phyloP scores from a whole-genome alignment of 2,113 vertebrate genomes.

The Brienomyrus brachyistius region DNA sequence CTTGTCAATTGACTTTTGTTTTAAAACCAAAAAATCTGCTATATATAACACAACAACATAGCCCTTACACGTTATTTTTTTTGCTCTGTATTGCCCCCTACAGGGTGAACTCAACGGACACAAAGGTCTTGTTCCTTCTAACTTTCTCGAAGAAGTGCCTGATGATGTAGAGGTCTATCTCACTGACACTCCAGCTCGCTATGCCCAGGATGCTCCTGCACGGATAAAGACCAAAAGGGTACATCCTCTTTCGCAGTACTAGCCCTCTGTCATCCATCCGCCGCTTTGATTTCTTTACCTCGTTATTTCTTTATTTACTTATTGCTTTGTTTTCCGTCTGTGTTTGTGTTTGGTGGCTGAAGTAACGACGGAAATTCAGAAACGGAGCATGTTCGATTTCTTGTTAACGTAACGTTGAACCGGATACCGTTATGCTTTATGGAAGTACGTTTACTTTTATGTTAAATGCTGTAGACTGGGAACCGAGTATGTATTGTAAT shows the following conservation, averaged over 20 bases:
- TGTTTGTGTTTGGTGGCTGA: conserved; percentile 47
- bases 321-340: conserved; percentile 41
- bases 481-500: conserved; percentile 45
- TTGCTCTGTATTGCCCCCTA: neutral
- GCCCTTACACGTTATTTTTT: neutral
- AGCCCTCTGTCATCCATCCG: conserved; percentile 59
- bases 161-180: conserved; percentile 95
- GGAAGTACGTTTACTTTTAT: conserved; percentile 57
- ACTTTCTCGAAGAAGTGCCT: conserved; percentile 99
- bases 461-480: conserved; percentile 49
- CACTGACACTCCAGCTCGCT: conserved; percentile 75
- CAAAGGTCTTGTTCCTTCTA: conserved; percentile 93
- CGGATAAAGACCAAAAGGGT: conserved; percentile 94
- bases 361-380: conserved; percentile 42
- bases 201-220: conserved; percentile 66
- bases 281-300: conserved; percentile 40
- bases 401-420: conserved; percentile 23
- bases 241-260: conserved; percentile 72
- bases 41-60: neutral
- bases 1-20: neutral
- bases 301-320: conserved; percentile 36
- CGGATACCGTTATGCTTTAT: conserved; percentile 34
- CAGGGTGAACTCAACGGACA: conserved; percentile 97
- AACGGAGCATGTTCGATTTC: conserved; percentile 40
- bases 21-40: neutral